These are phyloP conservation scores for Listronotus bonariensis DNA, from an alignment of 1,140 invertebrate genomes.

Conservation along the genomic window DNA sequence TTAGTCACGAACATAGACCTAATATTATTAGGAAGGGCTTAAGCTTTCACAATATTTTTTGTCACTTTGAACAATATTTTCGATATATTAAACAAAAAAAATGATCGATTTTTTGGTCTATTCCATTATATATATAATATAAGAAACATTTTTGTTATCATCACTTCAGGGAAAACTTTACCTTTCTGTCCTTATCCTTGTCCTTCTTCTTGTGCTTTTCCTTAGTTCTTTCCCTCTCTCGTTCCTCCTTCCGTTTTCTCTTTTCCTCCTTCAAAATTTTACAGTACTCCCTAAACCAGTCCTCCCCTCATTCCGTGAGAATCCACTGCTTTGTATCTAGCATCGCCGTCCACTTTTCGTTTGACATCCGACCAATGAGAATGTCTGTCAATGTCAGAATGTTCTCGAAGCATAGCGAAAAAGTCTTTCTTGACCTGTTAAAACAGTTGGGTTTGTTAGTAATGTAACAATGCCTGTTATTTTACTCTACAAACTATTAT, in stretches of 20 bases:
- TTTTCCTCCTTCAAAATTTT: slow-evolving; percentile 82
- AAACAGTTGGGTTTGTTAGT: slow-evolving; percentile 36
- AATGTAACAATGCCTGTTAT: neutral
- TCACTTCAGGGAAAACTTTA: no score
- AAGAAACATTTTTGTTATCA: no score
- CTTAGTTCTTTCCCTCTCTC: slow-evolving; percentile 59
- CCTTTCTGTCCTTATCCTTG: slow-evolving; percentile 56
- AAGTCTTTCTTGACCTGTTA: slow-evolving; percentile 94
- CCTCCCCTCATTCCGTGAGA: slow-evolving; percentile 84
- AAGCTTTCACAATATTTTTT: no score
- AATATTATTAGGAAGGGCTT: no score
- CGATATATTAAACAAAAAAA: no score
- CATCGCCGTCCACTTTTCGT: slow-evolving; percentile 88
- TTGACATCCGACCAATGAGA: slow-evolving; percentile 93
- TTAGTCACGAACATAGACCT: no score
- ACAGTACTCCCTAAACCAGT: slow-evolving; percentile 93
- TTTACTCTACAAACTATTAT: slow-evolving; percentile 1
- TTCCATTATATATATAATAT: no score
- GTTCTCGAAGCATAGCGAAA: slow-evolving; percentile 84
- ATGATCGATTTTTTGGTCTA: no score
- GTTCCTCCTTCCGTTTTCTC: slow-evolving; percentile 74
- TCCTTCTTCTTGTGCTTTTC: slow-evolving; percentile 62
- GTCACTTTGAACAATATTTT: no score
- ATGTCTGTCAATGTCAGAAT: slow-evolving; percentile 81
- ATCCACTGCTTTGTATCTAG: slow-evolving; percentile 90